phyloP scores from a whole-genome alignment of 2,888 invertebrate species.

The Dryococelus australis region DNA sequence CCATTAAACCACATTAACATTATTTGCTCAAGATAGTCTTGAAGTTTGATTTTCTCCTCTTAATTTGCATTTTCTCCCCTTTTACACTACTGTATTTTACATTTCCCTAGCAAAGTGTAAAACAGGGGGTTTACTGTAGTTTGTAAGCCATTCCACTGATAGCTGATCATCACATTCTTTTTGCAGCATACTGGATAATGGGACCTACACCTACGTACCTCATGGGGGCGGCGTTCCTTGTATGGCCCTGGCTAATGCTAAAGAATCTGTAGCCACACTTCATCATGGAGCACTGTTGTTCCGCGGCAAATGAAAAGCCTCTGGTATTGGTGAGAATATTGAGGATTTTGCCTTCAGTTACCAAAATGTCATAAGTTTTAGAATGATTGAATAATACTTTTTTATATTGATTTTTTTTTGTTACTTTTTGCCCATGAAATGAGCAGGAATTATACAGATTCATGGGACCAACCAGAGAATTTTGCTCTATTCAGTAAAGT shows the following conservation, averaged over 20 bases:
- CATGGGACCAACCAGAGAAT: too few relatives aligned
- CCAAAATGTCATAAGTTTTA: background rate
- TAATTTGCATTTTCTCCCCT: too few relatives aligned
- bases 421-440: background rate
- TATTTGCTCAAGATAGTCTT: too few relatives aligned
- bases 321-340: background rate
- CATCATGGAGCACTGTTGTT: too few relatives aligned
- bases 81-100: too few relatives aligned
- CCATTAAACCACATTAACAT: too few relatives aligned
- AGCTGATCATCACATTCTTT: slow-evolving; percentile 38
- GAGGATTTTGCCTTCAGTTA: background rate
- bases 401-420: background rate
- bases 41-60: too few relatives aligned
- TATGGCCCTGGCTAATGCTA: slow-evolving; percentile 68
- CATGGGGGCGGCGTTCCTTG: slow-evolving; percentile 76
- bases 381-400: too few relatives aligned
- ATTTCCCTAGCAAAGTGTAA: too few relatives aligned
- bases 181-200: slow-evolving; percentile 87
- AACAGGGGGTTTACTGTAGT: too few relatives aligned
- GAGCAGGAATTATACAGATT: background rate
- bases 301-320: too few relatives aligned
- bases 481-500: too few relatives aligned
- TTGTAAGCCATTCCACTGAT: background rate
- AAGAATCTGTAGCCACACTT: slow-evolving; percentile 26
- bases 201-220: slow-evolving; percentile 86